Evolutionary conservation across 1,140 invertebrate species (phyloP).

Genomic region (Pogonomyrmex barbatus): DNA sequence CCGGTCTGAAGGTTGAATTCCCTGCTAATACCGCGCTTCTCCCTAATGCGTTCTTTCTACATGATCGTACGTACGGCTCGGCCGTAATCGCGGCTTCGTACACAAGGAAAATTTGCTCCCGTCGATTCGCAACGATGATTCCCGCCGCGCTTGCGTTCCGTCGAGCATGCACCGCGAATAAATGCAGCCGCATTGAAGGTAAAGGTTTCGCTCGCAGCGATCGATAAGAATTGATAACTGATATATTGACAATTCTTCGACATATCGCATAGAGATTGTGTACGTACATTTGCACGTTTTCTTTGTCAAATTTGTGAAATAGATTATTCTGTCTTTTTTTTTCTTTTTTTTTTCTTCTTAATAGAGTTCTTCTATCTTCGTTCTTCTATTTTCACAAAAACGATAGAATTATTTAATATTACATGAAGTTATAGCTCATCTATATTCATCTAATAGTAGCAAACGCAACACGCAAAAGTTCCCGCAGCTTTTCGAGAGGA

Average conservation of each 20-base stretch:
- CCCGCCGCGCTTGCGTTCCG: background rate
- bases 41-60: slow-evolving; percentile 45
- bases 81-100: slow-evolving; percentile 18
- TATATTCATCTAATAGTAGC: slow-evolving; percentile 18
- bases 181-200: background rate
- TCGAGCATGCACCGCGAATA: slow-evolving; percentile 10
- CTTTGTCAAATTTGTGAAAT: background rate
- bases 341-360: background rate
- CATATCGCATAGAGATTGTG: background rate
- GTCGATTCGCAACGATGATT: slow-evolving; percentile 37
- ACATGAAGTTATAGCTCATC: slow-evolving; percentile 13
- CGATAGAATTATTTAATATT: slow-evolving; percentile 14
- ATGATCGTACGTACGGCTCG: background rate
- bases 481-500: slow-evolving; percentile 19
- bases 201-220: background rate
- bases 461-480: slow-evolving; percentile 43
- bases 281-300: background rate
- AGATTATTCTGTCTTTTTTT: background rate
- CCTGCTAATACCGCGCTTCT: slow-evolving; percentile 41
- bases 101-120: slow-evolving; percentile 9
- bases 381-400: background rate
- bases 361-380: background rate
- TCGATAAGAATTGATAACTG: slow-evolving; percentile 35
- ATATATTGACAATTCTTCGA: slow-evolving; percentile 38
- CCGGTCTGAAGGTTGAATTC: slow-evolving; percentile 3